Evolutionary conservation across 2,888 invertebrate species (phyloP).

Genomic region (Abrostola tripartita): DNA sequence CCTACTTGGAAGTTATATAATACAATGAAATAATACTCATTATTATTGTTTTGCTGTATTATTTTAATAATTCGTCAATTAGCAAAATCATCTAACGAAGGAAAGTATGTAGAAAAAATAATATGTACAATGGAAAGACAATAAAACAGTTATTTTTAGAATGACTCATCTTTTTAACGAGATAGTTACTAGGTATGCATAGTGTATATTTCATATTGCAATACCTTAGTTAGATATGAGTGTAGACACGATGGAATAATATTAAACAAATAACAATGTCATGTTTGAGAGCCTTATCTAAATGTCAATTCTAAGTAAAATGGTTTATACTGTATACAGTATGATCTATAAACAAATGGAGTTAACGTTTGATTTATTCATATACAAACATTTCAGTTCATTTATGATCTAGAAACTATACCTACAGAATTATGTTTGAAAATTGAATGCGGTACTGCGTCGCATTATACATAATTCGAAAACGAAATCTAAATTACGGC

Average conservation of each 20-base stretch:
- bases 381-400: not conserved
- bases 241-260: slow-evolving; percentile 6
- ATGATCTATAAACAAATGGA: slow-evolving; percentile 21
- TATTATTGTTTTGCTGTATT: no score
- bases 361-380: not conserved
- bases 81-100: no score
- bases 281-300: slow-evolving; percentile 30
- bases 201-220: slow-evolving; percentile 14
- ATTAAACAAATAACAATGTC: slow-evolving; percentile 15
- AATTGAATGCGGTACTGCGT: not conserved
- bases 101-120: no score
- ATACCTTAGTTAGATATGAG: slow-evolving; percentile 11
- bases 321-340: slow-evolving; percentile 19
- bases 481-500: slow-evolving; percentile 14
- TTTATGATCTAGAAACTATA: not conserved
- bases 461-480: not conserved
- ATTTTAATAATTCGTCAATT: no score
- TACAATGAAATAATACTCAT: no score
- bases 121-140: not conserved
- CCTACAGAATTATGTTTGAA: not conserved
- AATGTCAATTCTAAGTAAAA: slow-evolving; percentile 12
- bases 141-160: not conserved
- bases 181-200: slow-evolving; percentile 7
- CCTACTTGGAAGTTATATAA: no score
- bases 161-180: slow-evolving; percentile 5